phyloP scores from a whole-genome alignment of 2,888 invertebrate genomes.

The Metallyticus violacea region DNA sequence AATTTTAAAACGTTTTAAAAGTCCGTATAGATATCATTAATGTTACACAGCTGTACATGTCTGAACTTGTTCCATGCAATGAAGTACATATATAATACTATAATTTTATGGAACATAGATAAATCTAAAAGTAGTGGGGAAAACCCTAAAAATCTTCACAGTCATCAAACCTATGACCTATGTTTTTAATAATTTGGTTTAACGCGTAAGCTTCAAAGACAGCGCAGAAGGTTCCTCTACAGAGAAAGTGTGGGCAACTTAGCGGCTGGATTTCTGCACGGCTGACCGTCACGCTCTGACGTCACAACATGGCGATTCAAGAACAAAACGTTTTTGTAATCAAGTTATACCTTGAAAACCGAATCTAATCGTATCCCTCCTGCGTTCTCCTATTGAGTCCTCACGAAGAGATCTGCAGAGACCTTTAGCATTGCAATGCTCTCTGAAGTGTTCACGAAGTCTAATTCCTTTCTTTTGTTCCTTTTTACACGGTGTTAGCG shows the following conservation, averaged over 20 bases:
- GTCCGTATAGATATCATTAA: no score
- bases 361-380: background rate
- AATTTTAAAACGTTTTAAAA: no score
- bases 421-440: background rate
- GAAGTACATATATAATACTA: no score
- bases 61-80: no score
- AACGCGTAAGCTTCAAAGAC: background rate
- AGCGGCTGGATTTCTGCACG: background rate
- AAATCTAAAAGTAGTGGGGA: no score
- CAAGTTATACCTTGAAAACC: background rate
- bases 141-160: no score
- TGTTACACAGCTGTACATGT: no score
- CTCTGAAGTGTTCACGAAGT: background rate
- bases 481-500: background rate
- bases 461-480: background rate
- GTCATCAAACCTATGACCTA: no score
- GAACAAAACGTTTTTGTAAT: background rate
- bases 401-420: background rate
- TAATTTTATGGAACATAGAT: no score
- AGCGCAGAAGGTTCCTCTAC: background rate
- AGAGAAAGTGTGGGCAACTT: background rate
- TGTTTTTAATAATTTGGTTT: no score
- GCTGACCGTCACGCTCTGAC: background rate
- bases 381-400: background rate
- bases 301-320: background rate